Conservation (phyloP, 2,113 vertebrate genomes). For the Erpornis zantholeuca region DNA sequence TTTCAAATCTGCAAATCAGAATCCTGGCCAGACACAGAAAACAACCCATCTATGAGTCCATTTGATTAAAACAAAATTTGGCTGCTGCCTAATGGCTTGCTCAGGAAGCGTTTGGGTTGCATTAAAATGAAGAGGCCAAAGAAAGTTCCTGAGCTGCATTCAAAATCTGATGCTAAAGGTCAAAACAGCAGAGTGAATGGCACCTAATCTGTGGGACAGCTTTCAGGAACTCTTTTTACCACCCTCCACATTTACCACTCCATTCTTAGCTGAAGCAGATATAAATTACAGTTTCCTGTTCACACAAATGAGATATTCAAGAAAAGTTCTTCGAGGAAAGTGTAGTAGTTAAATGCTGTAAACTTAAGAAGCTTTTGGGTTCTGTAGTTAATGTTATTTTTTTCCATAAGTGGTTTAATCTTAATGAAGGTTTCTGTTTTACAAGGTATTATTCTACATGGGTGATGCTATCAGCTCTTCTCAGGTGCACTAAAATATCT, state of each 20-base stretch:
- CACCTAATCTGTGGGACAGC: background rate
- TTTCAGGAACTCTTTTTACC: background rate
- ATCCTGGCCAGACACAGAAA: constrained; percentile 43
- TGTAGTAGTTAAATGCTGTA: background rate
- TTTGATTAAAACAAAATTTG: constrained; percentile 58
- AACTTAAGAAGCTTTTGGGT: background rate
- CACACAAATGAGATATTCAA: background rate
- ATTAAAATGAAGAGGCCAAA: constrained; percentile 61
- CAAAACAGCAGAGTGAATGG: constrained; percentile 9
- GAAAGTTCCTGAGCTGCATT: constrained; percentile 58
- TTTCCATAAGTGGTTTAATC: background rate
- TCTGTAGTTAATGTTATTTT: background rate
- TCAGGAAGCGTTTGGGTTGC: constrained; percentile 57
- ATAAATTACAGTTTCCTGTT: background rate
- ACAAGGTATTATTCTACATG: background rate
- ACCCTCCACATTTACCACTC: background rate
- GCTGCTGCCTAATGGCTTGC: constrained; percentile 41
- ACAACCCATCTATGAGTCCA: constrained; percentile 27
- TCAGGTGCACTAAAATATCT: background rate
- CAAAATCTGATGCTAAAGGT: constrained; percentile 41
- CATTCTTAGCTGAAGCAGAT: background rate
- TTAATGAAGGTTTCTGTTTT: background rate
- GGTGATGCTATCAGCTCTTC: background rate
- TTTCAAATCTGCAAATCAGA: constrained; percentile 34
- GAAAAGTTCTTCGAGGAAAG: background rate